These are phyloP conservation scores for Lerista edwardsae DNA, from an alignment of 2,797 vertebrate species.

Conservation along the genomic window DNA sequence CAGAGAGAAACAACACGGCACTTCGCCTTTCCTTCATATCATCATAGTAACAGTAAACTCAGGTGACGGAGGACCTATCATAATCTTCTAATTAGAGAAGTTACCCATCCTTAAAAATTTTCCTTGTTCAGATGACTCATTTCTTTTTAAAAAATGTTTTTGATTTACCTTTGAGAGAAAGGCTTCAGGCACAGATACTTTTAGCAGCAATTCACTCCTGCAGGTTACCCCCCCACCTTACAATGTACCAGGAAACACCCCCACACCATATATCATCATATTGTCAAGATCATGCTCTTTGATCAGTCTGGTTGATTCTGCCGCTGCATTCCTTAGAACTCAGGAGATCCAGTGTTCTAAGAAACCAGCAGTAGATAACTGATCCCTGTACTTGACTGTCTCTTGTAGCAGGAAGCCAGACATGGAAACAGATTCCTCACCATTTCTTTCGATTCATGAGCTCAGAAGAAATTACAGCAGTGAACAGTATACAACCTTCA, in stretches of 20 bases:
- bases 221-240: too few species aligned
- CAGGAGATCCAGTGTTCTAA: not conserved
- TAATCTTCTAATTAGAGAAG: too few species aligned
- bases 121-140: too few species aligned
- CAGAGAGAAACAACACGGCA: not conserved
- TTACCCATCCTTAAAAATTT: too few species aligned
- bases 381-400: not conserved
- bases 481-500: not conserved
- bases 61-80: too few species aligned
- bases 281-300: not conserved
- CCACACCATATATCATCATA: not conserved
- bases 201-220: too few species aligned
- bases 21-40: not conserved
- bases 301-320: not conserved
- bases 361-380: not conserved
- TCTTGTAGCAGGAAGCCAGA: not conserved
- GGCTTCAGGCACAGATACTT: too few species aligned
- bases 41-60: not conserved
- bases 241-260: too few species aligned
- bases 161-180: too few species aligned
- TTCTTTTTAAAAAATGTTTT: too few species aligned
- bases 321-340: not conserved
- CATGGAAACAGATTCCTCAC: not conserved
- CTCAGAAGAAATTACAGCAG: not conserved
- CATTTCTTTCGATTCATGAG: not conserved